phyloP scores from a whole-genome alignment of 2,888 invertebrate genomes.

The Phortica magna region DNA sequence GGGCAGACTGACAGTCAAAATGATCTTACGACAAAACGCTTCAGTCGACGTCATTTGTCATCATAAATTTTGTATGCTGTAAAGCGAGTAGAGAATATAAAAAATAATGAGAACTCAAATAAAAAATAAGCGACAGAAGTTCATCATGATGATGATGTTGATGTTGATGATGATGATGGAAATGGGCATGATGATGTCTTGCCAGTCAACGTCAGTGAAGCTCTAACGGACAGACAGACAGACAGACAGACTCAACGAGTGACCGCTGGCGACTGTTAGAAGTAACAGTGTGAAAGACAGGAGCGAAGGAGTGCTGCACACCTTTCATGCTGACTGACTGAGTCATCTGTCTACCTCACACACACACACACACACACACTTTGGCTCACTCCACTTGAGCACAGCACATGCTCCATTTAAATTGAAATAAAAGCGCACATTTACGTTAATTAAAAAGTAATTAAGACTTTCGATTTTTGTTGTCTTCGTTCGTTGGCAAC shows the following conservation, averaged over 20 bases:
- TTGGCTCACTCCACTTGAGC: no score
- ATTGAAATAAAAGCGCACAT: constrained; percentile 1
- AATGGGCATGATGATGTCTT: neutral
- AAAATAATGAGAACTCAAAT: neutral
- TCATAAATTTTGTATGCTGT: neutral
- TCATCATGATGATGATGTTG: no score
- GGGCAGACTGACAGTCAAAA: no score
- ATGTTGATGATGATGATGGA: no score
- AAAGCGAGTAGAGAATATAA: neutral
- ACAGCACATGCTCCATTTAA: neutral
- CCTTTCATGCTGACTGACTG: neutral
- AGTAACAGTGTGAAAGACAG: no score
- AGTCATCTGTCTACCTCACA: neutral
- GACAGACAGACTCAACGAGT: neutral
- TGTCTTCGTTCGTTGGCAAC: neutral
- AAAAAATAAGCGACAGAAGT: neutral
- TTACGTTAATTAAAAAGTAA: constrained; percentile 19
- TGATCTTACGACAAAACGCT: no score
- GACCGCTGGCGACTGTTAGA: neutral
- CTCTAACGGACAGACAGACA: neutral
- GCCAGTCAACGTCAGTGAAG: neutral
- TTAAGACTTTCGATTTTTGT: constrained; percentile 14
- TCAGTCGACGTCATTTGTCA: neutral
- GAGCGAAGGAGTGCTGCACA: neutral
- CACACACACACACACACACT: no score